A percentile compares a stretch with the other conserved stretches of the same genome.
Evolutionary conservation across 2,113 vertebrate genomes (phyloP).

Genomic region (Pelecanoides urinatrix): DNA sequence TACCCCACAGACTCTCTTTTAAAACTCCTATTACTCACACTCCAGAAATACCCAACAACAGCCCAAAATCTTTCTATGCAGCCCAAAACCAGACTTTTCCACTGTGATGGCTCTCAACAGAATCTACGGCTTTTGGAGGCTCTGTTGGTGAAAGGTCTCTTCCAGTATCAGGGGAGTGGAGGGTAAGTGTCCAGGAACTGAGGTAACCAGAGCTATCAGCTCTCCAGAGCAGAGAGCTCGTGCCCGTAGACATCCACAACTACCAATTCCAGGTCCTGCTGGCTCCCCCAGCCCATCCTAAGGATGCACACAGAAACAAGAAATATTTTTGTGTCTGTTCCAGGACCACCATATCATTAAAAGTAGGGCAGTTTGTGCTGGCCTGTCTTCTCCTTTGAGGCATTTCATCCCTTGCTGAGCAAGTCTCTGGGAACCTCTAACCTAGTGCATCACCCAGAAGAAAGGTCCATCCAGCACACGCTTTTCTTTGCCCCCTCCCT

Average conservation of each 20-base stretch:
- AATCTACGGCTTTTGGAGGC: background rate
- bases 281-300: background rate
- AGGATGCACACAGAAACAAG: background rate
- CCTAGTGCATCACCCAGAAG: background rate
- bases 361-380: background rate
- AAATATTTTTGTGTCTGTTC: background rate
- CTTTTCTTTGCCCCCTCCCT: background rate
- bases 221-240: background rate
- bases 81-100: background rate
- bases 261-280: background rate
- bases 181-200: background rate
- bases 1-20: background rate
- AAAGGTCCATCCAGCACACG: background rate
- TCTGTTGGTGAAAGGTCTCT: background rate
- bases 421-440: background rate
- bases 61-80: background rate
- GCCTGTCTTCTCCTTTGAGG: background rate
- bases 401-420: background rate
- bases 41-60: background rate
- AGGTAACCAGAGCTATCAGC: background rate
- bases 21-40: background rate
- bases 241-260: background rate
- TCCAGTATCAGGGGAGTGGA: background rate
- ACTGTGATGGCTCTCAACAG: background rate
- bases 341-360: background rate